Conservation (phyloP, 2,797 vertebrate genomes). For the Amblyraja radiata region DNA sequence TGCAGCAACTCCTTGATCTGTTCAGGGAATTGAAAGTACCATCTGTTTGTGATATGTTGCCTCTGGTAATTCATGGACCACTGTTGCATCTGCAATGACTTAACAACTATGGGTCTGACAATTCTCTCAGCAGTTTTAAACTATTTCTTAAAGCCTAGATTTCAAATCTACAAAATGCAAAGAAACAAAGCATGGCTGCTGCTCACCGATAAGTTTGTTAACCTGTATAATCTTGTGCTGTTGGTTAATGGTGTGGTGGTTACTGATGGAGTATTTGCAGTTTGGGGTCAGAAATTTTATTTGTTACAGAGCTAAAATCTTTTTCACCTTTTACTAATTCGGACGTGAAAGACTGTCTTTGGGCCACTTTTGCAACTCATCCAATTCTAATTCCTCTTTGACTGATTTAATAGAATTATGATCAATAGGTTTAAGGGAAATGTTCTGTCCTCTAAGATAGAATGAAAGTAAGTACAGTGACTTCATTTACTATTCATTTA, state of each 20-base stretch:
- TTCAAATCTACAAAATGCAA: neutral
- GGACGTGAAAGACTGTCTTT: neutral
- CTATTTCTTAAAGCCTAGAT: neutral
- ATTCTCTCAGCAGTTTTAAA: neutral
- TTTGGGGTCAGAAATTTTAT: neutral
- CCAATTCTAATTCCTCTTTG: neutral
- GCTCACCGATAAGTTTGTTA: neutral
- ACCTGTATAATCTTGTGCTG: neutral
- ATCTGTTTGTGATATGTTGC: neutral
- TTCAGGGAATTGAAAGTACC: neutral
- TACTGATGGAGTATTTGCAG: neutral
- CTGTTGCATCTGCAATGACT: neutral
- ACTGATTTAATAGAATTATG: neutral
- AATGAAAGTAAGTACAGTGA: neutral
- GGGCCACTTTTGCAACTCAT: neutral
- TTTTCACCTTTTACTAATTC: neutral
- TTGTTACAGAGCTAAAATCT: neutral
- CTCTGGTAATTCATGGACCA: neutral
- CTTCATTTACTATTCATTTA: neutral
- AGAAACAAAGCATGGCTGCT: neutral
- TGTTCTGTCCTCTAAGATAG: neutral
- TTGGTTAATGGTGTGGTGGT: neutral
- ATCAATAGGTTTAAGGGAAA: neutral
- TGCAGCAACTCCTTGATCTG: neutral
- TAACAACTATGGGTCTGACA: neutral